Percentiles rank a stretch among this genome's conserved stretches.
These are phyloP conservation scores for Gadus chalcogrammus DNA, from an alignment of 2,113 vertebrate species.

Conservation along the genomic window DNA sequence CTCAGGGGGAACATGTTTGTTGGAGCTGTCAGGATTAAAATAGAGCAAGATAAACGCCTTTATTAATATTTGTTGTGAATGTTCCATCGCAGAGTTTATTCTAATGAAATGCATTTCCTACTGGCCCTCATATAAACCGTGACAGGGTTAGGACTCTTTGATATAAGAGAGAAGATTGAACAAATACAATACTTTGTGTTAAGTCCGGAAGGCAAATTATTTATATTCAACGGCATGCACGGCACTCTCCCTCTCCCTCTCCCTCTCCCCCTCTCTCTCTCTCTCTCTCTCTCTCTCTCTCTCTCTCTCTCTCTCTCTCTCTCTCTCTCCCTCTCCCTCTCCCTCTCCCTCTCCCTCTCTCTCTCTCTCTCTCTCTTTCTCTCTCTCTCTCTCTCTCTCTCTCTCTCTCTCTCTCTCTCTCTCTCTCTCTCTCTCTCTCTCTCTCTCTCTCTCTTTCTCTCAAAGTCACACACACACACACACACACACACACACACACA, in stretches of 20 bases:
- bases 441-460: slow-evolving; percentile 5
- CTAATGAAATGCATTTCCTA: too few species aligned
- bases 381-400: not conserved
- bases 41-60: too few species aligned
- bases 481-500: not conserved
- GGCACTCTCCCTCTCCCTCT: not conserved
- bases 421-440: too few species aligned
- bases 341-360: slow-evolving; percentile 5
- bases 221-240: slow-evolving; percentile 12
- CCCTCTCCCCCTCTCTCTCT: slow-evolving; percentile 1
- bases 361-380: slow-evolving; percentile 1
- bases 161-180: slow-evolving; percentile 31
- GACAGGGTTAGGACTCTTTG: slow-evolving; percentile 27
- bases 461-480: not conserved
- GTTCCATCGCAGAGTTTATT: too few species aligned
- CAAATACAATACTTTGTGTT: slow-evolving; percentile 34
- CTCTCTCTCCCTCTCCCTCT: slow-evolving; percentile 1
- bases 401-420: too few species aligned
- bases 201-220: slow-evolving; percentile 36
- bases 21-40: too few species aligned
- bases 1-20: too few species aligned
- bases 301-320: too few species aligned
- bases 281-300: slow-evolving; percentile 6
- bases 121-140: slow-evolving; percentile 29
- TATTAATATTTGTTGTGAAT: too few species aligned